A percentile compares a stretch with the other conserved stretches of the same genome.
Evolutionary conservation across 2,888 invertebrate species (phyloP).

Genomic region (Drosophila algonquin): DNA sequence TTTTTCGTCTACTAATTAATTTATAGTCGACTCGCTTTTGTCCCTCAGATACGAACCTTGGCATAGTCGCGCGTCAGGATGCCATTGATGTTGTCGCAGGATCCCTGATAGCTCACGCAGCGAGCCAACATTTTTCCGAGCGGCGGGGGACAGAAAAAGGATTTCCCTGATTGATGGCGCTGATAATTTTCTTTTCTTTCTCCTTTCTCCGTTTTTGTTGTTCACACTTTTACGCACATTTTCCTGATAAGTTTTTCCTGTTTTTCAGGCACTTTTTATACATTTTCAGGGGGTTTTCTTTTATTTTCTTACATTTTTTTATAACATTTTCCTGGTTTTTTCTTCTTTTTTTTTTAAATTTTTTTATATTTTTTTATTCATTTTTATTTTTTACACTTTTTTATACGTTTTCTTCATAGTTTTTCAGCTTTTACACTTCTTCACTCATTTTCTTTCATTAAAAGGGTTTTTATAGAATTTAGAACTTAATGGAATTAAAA

Average conservation of each 20-base stretch:
- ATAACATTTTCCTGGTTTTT: not conserved
- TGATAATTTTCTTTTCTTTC: conserved; percentile 8
- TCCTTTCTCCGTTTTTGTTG: not conserved
- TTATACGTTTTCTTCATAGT: no score
- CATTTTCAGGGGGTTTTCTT: no score
- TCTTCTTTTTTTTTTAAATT: no score
- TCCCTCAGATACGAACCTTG: conserved; percentile 85
- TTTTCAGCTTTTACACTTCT: not conserved
- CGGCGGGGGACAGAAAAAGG: not conserved
- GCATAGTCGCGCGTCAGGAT: conserved; percentile 87
- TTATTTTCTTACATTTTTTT: not conserved
- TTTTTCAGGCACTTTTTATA: not conserved
- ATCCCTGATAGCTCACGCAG: conserved; percentile 87
- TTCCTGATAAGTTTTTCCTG: not conserved
- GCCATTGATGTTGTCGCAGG: conserved; percentile 89
- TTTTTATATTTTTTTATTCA: no score
- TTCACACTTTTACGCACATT: conserved; percentile 24
- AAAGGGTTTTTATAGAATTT: not conserved
- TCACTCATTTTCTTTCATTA: not conserved
- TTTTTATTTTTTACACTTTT: not conserved
- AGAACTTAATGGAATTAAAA: not conserved
- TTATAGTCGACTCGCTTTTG: conserved; percentile 17
- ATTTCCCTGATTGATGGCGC: conserved; percentile 12
- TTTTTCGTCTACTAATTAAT: conserved; percentile 22
- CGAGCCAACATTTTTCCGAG: conserved; percentile 81